Conservation (phyloP, 2,113 vertebrate species). For the Tyrannus savana region DNA sequence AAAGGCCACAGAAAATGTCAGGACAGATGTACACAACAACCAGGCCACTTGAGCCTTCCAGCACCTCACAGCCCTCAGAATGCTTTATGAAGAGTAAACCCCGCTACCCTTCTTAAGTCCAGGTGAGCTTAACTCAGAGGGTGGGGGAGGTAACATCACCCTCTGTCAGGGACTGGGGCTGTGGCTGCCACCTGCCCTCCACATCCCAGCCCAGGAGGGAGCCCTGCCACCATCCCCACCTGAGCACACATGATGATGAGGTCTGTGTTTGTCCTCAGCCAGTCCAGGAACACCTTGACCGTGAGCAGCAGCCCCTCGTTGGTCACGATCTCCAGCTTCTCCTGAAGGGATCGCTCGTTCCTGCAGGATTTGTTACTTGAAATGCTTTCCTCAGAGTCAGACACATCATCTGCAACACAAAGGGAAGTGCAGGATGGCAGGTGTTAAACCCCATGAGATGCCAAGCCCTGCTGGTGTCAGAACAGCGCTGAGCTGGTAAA, state of each 20-base stretch:
- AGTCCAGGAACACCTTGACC: constrained; percentile 95
- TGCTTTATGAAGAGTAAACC: background rate
- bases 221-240: constrained; percentile 60
- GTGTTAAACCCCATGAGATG: background rate
- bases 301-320: constrained; percentile 91
- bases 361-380: constrained; percentile 83
- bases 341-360: constrained; percentile 87
- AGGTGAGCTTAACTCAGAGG: background rate
- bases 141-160: background rate
- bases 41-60: background rate
- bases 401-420: constrained; percentile 77
- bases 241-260: constrained; percentile 96
- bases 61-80: background rate
- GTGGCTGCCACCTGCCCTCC: background rate
- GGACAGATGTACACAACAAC: fast-evolving
- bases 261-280: constrained; percentile 94
- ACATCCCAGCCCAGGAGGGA: background rate
- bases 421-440: background rate
- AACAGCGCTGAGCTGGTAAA: background rate
- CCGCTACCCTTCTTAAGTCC: background rate
- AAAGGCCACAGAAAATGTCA: background rate
- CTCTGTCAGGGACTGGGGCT: background rate
- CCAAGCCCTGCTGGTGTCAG: background rate
- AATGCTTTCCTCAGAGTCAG: constrained; percentile 88
- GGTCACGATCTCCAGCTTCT: constrained; percentile 89